Conservation (phyloP, 2,797 vertebrate genomes). For the Australoheros facetus region DNA sequence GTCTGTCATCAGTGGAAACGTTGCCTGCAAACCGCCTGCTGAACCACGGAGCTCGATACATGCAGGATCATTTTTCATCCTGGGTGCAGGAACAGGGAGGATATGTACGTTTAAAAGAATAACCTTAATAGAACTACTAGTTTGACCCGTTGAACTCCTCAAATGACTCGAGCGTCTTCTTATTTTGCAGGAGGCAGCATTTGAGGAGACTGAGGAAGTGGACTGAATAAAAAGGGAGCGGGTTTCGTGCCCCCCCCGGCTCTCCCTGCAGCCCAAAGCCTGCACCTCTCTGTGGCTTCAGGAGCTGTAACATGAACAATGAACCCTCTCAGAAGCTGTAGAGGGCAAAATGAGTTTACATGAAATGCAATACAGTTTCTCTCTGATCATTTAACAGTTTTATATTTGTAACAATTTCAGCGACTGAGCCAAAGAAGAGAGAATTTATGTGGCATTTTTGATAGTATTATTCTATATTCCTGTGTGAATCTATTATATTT, state of each 20-base stretch:
- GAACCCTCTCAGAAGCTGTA: too few relatives aligned
- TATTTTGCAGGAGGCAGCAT: constrained; percentile 74
- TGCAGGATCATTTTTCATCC: constrained; percentile 78
- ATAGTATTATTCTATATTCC: too few relatives aligned
- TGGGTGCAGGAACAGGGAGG: constrained; percentile 83
- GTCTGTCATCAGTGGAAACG: constrained; percentile 76
- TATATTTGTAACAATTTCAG: background rate
- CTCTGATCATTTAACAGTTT: background rate
- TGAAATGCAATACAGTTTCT: background rate
- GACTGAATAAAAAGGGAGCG: constrained; percentile 30
- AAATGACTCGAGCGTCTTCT: background rate
- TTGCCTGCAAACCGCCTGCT: constrained; percentile 82
- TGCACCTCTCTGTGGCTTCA: background rate
- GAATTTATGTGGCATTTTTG: background rate
- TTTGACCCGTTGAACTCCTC: background rate
- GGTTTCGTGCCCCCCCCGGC: background rate
- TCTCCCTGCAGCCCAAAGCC: background rate
- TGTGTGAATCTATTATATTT: background rate
- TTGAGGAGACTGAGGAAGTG: constrained; percentile 69
- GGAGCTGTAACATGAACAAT: background rate
- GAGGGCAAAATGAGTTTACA: background rate
- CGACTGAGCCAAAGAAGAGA: background rate
- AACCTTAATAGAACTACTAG: background rate
- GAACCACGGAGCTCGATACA: constrained; percentile 83
- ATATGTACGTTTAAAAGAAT: constrained; percentile 78